A percentile compares a stretch with the other conserved stretches of the same genome.
Conservation (phyloP, 2,888 invertebrate genomes). For the Andricus curvator region DNA sequence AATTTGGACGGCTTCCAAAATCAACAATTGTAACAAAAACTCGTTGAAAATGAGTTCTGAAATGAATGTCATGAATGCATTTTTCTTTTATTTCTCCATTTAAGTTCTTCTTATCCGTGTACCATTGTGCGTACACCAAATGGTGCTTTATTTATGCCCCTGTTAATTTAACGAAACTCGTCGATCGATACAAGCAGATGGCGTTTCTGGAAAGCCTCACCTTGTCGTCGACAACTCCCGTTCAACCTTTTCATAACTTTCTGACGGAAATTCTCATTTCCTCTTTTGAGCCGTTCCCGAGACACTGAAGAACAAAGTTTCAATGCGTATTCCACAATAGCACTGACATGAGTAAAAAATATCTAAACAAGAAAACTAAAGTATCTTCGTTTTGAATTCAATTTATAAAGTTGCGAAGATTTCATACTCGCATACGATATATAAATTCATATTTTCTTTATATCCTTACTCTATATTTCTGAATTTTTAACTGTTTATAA, state of each 20-base stretch:
- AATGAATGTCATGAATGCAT: too few species aligned
- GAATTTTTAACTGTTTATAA: too few species aligned
- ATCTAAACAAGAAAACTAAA: not conserved
- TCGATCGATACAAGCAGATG: constrained; percentile 40
- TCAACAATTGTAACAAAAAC: too few species aligned
- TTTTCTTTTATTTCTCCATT: not conserved
- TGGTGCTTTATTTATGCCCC: constrained; percentile 30
- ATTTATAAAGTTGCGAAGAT: constrained; percentile 23
- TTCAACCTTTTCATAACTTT: constrained; percentile 41
- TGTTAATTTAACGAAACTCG: constrained; percentile 29
- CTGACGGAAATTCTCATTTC: constrained; percentile 32
- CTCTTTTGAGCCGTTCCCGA: constrained; percentile 1
- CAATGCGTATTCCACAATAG: constrained; percentile 30
- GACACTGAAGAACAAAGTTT: constrained; percentile 25
- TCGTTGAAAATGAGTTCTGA: too few species aligned
- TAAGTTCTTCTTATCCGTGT: not conserved
- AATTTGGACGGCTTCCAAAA: too few species aligned
- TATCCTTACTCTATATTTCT: too few species aligned
- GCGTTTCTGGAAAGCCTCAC: constrained; percentile 38
- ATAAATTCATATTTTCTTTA: too few species aligned
- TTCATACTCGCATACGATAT: not conserved
- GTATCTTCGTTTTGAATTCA: constrained; percentile 3
- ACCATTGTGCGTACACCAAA: constrained; percentile 7
- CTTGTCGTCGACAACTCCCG: constrained; percentile 30
- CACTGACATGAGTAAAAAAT: not conserved